phyloP scores from a whole-genome alignment of 2,797 vertebrate species.

The Acanthis flammea region DNA sequence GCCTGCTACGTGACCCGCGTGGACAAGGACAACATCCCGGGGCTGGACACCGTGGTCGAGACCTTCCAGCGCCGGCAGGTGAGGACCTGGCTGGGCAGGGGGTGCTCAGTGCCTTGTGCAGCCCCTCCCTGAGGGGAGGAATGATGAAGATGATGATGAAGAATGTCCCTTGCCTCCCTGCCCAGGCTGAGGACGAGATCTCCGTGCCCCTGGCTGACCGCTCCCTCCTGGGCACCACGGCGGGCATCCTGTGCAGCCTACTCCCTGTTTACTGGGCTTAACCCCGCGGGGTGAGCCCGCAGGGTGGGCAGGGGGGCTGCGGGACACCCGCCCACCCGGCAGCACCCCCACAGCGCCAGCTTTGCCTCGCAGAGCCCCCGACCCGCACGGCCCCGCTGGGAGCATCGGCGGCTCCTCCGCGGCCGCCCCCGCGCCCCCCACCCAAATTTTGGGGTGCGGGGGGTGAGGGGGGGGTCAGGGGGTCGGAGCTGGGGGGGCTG shows the following conservation, averaged over 20 bases:
- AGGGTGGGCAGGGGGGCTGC: neutral
- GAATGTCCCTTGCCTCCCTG: neutral
- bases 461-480: neutral
- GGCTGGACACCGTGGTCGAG: conserved; percentile 51
- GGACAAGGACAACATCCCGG: conserved; percentile 57
- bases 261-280: conserved; percentile 64
- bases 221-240: conserved; percentile 59
- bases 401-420: neutral
- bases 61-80: conserved; percentile 37
- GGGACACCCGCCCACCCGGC: neutral
- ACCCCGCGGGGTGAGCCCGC: no score
- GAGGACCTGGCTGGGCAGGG: neutral
- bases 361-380: neutral
- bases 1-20: conserved; percentile 71
- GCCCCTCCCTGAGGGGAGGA: neutral
- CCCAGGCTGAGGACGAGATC: neutral
- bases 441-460: neutral
- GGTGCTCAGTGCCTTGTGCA: fast-evolving
- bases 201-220: neutral
- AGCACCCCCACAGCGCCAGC: neutral
- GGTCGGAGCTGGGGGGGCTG: neutral
- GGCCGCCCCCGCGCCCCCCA: no score
- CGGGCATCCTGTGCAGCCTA: conserved; percentile 65
- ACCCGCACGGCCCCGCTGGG: fast-evolving
- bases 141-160: neutral